A percentile compares a stretch with the other conserved stretches of the same genome.
These are phyloP conservation scores for Troides helena DNA, from an alignment of 2,888 invertebrate genomes.

Conservation along the genomic window DNA sequence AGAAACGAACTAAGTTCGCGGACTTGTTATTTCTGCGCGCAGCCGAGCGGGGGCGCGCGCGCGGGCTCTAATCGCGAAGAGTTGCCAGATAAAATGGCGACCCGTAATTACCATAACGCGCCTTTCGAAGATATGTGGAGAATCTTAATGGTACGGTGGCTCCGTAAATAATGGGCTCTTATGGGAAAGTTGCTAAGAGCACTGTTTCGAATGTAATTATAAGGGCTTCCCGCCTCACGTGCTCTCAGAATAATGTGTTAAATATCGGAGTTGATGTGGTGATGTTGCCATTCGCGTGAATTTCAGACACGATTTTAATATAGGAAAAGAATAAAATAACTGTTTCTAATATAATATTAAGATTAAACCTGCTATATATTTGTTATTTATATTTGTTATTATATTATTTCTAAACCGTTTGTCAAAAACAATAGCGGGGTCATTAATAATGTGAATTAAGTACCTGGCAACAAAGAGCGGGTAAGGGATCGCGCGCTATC, in stretches of 20 bases:
- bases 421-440: slow-evolving; percentile 11
- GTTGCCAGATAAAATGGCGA: slow-evolving; percentile 78
- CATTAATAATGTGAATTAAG: slow-evolving; percentile 29
- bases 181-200: slow-evolving; percentile 79
- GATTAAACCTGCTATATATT: too few relatives aligned
- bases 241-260: slow-evolving; percentile 76
- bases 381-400: neutral
- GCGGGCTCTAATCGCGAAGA: slow-evolving; percentile 73
- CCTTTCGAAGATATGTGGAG: slow-evolving; percentile 79
- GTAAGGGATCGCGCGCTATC: slow-evolving; percentile 51
- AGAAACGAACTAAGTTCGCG: slow-evolving; percentile 76
- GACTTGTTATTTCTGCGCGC: slow-evolving; percentile 77
- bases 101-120: slow-evolving; percentile 80
- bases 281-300: slow-evolving; percentile 35
- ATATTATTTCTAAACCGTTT: neutral
- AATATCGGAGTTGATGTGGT: slow-evolving; percentile 57
- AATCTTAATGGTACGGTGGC: slow-evolving; percentile 80
- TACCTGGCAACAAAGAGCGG: slow-evolving; percentile 48
- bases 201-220: slow-evolving; percentile 79
- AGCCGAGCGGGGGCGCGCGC: slow-evolving; percentile 56
- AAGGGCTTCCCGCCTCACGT: slow-evolving; percentile 73
- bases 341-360: too few relatives aligned
- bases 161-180: slow-evolving; percentile 80
- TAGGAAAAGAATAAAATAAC: neutral
- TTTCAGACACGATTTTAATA: slow-evolving; percentile 36